phyloP scores from a whole-genome alignment of 2,797 vertebrate genomes.

The Toxotes lorentzi region DNA sequence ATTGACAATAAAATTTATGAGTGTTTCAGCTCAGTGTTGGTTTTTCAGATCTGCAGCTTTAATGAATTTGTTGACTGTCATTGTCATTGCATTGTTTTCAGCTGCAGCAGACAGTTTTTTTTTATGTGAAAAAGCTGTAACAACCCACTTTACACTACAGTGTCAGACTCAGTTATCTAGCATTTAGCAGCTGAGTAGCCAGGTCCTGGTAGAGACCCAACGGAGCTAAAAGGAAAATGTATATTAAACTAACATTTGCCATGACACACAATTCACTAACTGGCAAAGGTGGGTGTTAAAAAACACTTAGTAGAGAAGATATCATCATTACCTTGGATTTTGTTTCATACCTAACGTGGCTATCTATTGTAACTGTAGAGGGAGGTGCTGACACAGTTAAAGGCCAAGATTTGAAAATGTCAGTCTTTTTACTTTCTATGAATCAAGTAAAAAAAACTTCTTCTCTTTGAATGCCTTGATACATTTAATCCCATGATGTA shows the following conservation, averaged over 20 bases:
- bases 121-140: neutral
- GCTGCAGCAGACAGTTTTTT: neutral
- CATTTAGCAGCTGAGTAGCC: neutral
- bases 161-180: neutral
- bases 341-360: neutral
- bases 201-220: neutral
- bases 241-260: neutral
- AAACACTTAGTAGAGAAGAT: neutral
- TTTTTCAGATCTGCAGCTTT: neutral
- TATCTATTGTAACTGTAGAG: neutral
- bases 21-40: neutral
- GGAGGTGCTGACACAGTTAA: neutral
- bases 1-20: too few relatives aligned
- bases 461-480: slow-evolving; percentile 11
- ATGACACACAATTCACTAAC: neutral
- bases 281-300: neutral
- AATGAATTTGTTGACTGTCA: neutral
- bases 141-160: too few relatives aligned
- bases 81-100: neutral
- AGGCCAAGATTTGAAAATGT: slow-evolving; percentile 34
- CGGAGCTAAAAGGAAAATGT: neutral
- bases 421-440: slow-evolving; percentile 3
- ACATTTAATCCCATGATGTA: slow-evolving; percentile 5
- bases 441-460: slow-evolving; percentile 4
- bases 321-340: slow-evolving; percentile 20